Conservation (phyloP, 2,113 vertebrate genomes). For the Microcebus murinus region DNA sequence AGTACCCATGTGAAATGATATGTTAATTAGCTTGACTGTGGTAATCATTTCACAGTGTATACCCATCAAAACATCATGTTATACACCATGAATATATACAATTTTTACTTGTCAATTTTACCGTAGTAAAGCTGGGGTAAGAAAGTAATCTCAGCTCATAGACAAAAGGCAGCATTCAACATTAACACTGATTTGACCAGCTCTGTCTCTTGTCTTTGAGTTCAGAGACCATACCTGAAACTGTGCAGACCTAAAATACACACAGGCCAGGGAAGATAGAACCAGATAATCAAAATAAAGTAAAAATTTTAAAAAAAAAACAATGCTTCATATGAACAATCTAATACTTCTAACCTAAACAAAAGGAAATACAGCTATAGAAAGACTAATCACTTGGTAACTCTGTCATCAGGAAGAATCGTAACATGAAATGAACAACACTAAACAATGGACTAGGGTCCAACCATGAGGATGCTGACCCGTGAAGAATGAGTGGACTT, state of each 20-base stretch:
- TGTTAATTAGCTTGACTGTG: not conserved
- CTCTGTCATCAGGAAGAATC: not conserved
- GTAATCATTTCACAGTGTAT: not conserved
- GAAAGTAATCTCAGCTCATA: not conserved
- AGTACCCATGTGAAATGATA: not conserved
- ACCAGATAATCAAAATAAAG: not conserved
- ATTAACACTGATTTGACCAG: not conserved
- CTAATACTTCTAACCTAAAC: not conserved
- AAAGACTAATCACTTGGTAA: not conserved
- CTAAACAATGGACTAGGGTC: not conserved
- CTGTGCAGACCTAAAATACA: not conserved
- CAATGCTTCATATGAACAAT: not conserved
- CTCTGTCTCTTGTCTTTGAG: not conserved
- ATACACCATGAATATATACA: not conserved
- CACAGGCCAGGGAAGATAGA: not conserved
- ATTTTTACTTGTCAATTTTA: not conserved
- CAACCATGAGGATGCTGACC: not conserved
- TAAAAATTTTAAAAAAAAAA: not conserved
- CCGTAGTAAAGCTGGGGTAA: not conserved
- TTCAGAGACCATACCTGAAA: not conserved
- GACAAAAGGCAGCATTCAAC: not conserved
- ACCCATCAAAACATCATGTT: not conserved
- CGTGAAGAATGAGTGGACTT: not conserved
- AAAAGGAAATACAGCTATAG: not conserved
- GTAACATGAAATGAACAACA: not conserved